These are phyloP conservation scores for Pelodiscus sinensis DNA, from an alignment of 2,113 vertebrate genomes.

Conservation along the genomic window DNA sequence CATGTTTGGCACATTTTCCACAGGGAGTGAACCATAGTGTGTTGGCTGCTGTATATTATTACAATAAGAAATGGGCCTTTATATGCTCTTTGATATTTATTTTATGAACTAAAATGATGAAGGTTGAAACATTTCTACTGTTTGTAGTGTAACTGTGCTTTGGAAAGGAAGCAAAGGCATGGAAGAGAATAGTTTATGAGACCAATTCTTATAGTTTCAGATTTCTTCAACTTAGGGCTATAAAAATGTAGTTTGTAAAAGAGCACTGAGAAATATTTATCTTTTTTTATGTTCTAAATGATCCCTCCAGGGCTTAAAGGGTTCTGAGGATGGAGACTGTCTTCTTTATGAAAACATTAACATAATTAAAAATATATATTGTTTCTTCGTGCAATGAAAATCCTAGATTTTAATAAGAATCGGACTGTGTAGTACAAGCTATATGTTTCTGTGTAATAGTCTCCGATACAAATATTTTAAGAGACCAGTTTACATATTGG, in stretches of 20 bases:
- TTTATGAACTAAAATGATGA: conserved; percentile 40
- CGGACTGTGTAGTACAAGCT: background rate
- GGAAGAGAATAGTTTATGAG: conserved; percentile 48
- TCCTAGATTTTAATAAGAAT: conserved; percentile 19
- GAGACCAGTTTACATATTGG: background rate
- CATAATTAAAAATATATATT: conserved; percentile 18
- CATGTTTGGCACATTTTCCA: conserved; percentile 32
- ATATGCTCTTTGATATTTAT: conserved; percentile 53
- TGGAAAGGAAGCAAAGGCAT: conserved; percentile 37
- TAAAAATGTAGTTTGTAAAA: conserved; percentile 32
- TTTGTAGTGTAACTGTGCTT: conserved; percentile 59
- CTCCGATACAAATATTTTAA: background rate
- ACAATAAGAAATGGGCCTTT: conserved; percentile 35
- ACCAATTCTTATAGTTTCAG: background rate
- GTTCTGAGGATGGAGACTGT: conserved; percentile 29
- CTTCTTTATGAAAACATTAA: conserved; percentile 51
- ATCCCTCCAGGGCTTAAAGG: conserved; percentile 34
- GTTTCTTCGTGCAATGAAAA: conserved; percentile 39
- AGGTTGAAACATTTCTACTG: conserved; percentile 46
- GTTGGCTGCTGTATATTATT: conserved; percentile 28
- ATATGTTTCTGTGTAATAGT: background rate
- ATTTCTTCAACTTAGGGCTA: conserved; percentile 42
- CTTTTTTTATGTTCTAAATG: conserved; percentile 55
- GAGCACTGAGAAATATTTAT: conserved; percentile 58
- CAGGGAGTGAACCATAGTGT: conserved; percentile 27